A percentile compares a stretch with the other conserved stretches of the same genome.
phyloP scores from a whole-genome alignment of 2,888 invertebrate genomes.

The Drosophila helvetica region DNA sequence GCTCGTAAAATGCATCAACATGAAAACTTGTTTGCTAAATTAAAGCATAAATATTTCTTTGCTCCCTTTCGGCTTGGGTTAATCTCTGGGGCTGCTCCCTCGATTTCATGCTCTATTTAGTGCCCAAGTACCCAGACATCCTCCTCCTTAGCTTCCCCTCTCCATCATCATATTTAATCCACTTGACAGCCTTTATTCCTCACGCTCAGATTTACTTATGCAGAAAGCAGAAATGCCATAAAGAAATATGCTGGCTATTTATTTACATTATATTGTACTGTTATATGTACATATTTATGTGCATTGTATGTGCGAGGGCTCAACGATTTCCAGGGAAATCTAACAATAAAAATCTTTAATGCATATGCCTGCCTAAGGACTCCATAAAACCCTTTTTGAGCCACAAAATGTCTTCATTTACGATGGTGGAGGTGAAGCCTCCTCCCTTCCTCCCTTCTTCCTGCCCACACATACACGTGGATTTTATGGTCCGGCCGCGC shows the following conservation, averaged over 20 bases:
- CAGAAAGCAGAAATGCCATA: slow-evolving; percentile 50
- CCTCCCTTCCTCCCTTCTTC: not conserved
- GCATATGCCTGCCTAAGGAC: slow-evolving; percentile 52
- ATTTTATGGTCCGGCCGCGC: slow-evolving; percentile 71
- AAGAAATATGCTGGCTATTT: slow-evolving; percentile 50
- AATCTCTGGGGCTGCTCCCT: not conserved
- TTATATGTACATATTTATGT: slow-evolving; percentile 1
- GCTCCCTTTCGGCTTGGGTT: not conserved
- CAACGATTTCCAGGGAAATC: slow-evolving; percentile 40
- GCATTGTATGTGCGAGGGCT: not conserved
- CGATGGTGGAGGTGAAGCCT: slow-evolving; percentile 21
- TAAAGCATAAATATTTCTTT: slow-evolving; percentile 11
- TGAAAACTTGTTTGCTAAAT: not conserved
- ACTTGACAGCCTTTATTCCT: slow-evolving; percentile 17
- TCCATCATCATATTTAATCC: slow-evolving; percentile 2
- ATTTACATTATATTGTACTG: slow-evolving; percentile 15
- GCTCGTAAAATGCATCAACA: too few relatives aligned
- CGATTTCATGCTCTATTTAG: slow-evolving; percentile 38
- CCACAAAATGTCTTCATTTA: slow-evolving; percentile 47
- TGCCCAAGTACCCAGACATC: slow-evolving; percentile 17
- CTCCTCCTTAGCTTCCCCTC: slow-evolving; percentile 11
- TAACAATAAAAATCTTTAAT: slow-evolving; percentile 79
- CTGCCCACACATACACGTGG: slow-evolving; percentile 20
- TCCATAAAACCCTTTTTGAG: slow-evolving; percentile 43
- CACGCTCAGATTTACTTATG: slow-evolving; percentile 65